phyloP scores from a whole-genome alignment of 2,113 vertebrate species.

The Porphyrio hochstetteri region DNA sequence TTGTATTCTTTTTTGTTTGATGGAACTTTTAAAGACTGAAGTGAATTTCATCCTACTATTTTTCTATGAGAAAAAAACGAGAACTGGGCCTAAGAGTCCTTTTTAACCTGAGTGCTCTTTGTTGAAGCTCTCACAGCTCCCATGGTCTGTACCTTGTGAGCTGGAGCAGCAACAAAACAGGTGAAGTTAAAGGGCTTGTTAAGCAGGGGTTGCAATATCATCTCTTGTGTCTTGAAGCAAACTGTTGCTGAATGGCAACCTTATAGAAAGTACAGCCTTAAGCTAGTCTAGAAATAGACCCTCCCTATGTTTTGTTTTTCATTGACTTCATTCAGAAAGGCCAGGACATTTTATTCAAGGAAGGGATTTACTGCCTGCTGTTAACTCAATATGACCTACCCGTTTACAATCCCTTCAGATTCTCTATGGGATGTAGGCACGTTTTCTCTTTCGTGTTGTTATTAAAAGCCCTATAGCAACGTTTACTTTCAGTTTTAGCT shows the following conservation, averaged over 20 bases:
- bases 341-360: neutral
- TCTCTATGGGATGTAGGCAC: fast-evolving
- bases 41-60: too few relatives aligned
- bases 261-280: neutral
- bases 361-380: neutral
- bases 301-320: neutral
- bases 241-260: neutral
- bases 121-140: neutral
- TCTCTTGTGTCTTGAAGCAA: neutral
- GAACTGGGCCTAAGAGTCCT: neutral
- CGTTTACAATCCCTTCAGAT: neutral
- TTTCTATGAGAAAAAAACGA: neutral
- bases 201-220: neutral
- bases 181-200: neutral
- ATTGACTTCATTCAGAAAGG: neutral
- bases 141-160: neutral
- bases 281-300: neutral
- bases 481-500: slow-evolving; percentile 48
- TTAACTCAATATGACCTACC: neutral
- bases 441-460: neutral
- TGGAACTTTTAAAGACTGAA: neutral
- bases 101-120: neutral
- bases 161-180: neutral
- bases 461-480: neutral
- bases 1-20: neutral